Percentiles rank a stretch among this genome's conserved stretches.
These are phyloP conservation scores for Drosophila robusta DNA, from an alignment of 2,888 invertebrate species.

Conservation along the genomic window DNA sequence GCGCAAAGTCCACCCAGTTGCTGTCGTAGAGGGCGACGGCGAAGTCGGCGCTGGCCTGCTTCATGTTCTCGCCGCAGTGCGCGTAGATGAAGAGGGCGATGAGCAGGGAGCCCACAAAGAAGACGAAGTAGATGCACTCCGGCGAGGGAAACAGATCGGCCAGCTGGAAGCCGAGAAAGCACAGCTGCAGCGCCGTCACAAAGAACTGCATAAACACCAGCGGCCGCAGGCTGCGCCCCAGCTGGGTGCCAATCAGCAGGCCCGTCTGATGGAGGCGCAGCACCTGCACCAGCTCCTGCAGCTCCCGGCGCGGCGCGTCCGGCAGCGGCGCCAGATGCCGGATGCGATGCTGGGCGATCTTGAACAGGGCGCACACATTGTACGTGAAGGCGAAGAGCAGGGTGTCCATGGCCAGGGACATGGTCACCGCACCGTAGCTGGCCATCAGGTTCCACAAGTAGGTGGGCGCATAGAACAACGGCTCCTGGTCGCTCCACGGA, in stretches of 20 bases:
- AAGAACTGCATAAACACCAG: conserved; percentile 59
- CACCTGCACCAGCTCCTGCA: conserved; percentile 36
- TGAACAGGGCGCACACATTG: conserved; percentile 60
- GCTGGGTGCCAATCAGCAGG: conserved; percentile 38
- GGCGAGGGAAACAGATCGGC: conserved; percentile 54
- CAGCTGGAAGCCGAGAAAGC: conserved; percentile 58
- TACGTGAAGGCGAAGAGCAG: conserved; percentile 58
- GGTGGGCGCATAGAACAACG: conserved; percentile 45
- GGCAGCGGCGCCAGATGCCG: conserved; percentile 30
- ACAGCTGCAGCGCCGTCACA: conserved; percentile 51
- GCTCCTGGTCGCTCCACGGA: conserved; percentile 40
- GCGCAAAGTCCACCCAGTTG: conserved; percentile 50
- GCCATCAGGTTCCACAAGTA: conserved; percentile 53
- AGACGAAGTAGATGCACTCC: conserved; percentile 41
- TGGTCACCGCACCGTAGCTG: conserved; percentile 49
- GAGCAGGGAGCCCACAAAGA: conserved; percentile 54
- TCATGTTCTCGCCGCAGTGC: conserved; percentile 60
- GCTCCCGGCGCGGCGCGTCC: conserved; percentile 23
- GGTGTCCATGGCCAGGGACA: conserved; percentile 59
- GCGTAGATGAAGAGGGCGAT: conserved; percentile 63
- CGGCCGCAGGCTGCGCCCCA: conserved; percentile 37
- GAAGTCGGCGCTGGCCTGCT: conserved; percentile 55
- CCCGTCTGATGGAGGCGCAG: conserved; percentile 54
- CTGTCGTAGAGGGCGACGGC: conserved; percentile 52
- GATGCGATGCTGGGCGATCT: conserved; percentile 61